Evolutionary conservation across 2,113 vertebrate genomes (phyloP).

Genomic region (Forbesichthys agassizii): DNA sequence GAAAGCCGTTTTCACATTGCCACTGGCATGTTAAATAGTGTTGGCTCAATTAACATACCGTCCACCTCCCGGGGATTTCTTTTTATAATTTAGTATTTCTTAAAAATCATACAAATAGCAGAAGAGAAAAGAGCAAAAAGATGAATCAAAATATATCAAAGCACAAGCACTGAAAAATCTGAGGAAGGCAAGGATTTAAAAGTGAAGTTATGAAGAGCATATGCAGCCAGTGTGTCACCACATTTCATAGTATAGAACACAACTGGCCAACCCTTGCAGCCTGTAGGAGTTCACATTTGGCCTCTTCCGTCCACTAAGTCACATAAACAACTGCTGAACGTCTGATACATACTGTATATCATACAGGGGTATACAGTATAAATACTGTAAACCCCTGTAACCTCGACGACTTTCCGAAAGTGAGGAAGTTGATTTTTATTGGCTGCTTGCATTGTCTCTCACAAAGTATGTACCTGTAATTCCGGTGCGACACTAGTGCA

Average conservation of each 20-base stretch:
- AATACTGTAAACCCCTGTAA: no score
- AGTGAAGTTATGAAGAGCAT: neutral
- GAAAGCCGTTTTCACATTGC: slow-evolving; percentile 16
- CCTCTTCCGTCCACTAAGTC: no score
- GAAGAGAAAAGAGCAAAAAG: neutral
- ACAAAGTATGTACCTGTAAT: no score
- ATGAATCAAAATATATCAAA: neutral
- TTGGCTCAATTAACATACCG: slow-evolving; percentile 17
- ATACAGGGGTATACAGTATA: no score
- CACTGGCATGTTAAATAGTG: slow-evolving; percentile 36
- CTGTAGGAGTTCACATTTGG: slow-evolving; percentile 21
- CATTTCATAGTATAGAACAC: neutral
- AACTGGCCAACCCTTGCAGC: slow-evolving; percentile 18
- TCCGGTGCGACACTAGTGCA: no score
- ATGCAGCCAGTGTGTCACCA: neutral
- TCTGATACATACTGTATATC: no score
- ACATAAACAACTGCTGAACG: no score
- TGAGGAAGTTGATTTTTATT: no score
- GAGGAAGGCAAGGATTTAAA: neutral
- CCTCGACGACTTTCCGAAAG: no score
- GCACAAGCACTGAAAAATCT: neutral
- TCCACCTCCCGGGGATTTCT: slow-evolving; percentile 24
- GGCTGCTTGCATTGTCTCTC: no score
- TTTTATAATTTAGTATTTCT: slow-evolving; percentile 10
- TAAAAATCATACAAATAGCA: slow-evolving; percentile 17